These are phyloP conservation scores for Indicator indicator DNA, from an alignment of 2,113 vertebrate species.

Conservation along the genomic window DNA sequence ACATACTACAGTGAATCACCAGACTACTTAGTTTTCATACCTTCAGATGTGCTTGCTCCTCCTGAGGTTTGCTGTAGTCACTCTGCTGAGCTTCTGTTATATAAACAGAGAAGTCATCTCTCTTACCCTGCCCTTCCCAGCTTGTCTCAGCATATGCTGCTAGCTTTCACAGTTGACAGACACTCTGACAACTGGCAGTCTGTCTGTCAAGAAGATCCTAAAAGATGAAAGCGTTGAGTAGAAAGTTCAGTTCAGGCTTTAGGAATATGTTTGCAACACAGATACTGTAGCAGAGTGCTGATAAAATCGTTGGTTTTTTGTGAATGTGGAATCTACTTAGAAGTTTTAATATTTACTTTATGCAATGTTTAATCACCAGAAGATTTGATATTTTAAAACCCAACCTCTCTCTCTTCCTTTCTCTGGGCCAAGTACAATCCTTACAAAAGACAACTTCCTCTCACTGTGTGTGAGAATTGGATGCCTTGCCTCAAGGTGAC, in stretches of 20 bases:
- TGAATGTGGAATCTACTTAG: background rate
- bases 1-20: background rate
- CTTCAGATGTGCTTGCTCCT: conserved; percentile 20
- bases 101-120: conserved; percentile 64
- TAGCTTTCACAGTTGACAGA: conserved; percentile 68
- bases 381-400: background rate
- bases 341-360: background rate
- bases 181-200: conserved; percentile 61
- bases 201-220: conserved; percentile 58
- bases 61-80: conserved; percentile 38
- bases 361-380: background rate
- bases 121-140: conserved; percentile 65
- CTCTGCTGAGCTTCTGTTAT: conserved; percentile 51
- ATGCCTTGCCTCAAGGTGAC: conserved; percentile 49
- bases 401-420: background rate
- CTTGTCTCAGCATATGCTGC: conserved; percentile 62
- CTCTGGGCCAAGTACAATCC: background rate
- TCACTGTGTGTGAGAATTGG: background rate
- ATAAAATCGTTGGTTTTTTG: background rate
- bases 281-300: background rate
- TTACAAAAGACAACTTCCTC: background rate
- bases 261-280: background rate
- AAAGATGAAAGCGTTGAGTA: conserved; percentile 27
- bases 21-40: conserved; percentile 20
- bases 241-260: conserved; percentile 52